Base-by-base conservation (phyloP, 2,888 invertebrate genomes). In the Petrolisthes manimaculis region DNA sequence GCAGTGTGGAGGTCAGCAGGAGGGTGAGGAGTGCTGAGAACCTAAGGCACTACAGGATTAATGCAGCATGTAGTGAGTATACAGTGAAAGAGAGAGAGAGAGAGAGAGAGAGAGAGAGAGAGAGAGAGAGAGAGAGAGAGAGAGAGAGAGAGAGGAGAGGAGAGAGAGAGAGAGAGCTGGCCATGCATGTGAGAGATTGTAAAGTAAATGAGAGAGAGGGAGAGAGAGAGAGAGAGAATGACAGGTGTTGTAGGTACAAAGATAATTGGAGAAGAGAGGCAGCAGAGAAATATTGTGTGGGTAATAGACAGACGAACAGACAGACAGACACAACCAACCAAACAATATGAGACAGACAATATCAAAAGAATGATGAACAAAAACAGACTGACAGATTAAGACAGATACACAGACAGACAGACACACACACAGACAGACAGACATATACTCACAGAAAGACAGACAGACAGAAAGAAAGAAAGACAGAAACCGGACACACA, bases 21-120 rank as follows among this genome's bases (percentile, higher is more conserved):
- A 90, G 89, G 53, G 90, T 86, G 1, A 24, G 90, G 9, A 90
- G 90, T 77, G 90, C 90, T 0, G 90, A 90, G 87, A 90, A 90
- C 53, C 80, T 90, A 55, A 37, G 86, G 24, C 56, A 84, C 21
- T 86, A 71, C 61, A 61, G 90, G 24, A 84, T 89, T 37, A 87
- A 74, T 21, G n/a, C 77, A 5, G 56, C 86, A 14, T 53, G 61
- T 71, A 74, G 82, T 86, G 56, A 80, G 82, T 51, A n/a, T 82
- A 55, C 5, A 12, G 8, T 14, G 53, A 54, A 5, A 71, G 53
- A 21, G 9, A 18, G 24, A 75, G 12, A 3, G 5, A 9, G 51
- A 18, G 69, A 69, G 61, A 51, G 67, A 37, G 69, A 51, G 69
- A 54, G 56, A 37, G 61, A 61, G 61, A 14, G 14, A 14, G 61